Evolutionary conservation across 1,140 invertebrate genomes (phyloP), one percentile per base, ranked within the genome.

Genomic region (Drosophila nigromelanica): DNA sequence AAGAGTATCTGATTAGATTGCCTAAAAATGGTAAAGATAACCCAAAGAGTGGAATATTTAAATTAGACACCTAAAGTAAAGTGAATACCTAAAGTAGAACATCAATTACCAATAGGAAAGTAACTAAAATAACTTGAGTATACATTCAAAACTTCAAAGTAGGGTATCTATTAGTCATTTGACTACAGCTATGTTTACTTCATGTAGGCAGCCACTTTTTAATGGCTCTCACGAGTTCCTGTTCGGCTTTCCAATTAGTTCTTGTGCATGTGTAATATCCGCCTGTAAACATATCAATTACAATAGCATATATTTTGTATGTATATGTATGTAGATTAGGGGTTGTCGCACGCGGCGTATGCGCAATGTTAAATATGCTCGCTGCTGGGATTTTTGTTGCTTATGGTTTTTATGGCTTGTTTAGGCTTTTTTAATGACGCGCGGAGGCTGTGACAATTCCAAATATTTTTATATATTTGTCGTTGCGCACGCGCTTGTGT

Each of bases 401-500:
- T 33, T 42, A 27, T 51, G 15, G 14, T 43, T 61, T 60, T 69
- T 56, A 59, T 74, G 64, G 61, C 76, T 83, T 85, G 73, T 63
- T 64, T 69, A 70, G 78, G 78, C 71, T 87, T 82, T 82, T 78
- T 76, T 72, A 71, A 58, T 85, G 80, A 86, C 81, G 63, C 64
- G 61, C 55, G 8, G 69, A 75, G 42, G 54, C 40, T 61, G 61
- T 42, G 58, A 77, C 70, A 78, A 75, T 75, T 78, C 71, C 75
- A 82, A 75, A 80, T 63, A 56, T 78, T 71, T 79, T 63, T 55
- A 66, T 74, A 42, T 58, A 42, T 40, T 47, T 47, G 30, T 55
- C 33, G 50, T 47, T 55, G 82, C 83, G 82, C 82, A 89, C 83
- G 82, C 83, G 82, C 83, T 76, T 76, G 42, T 79, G 83, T 72